Base-by-base conservation (phyloP, 2,797 vertebrate species). In the Paramormyrops hopkinsi region DNA sequence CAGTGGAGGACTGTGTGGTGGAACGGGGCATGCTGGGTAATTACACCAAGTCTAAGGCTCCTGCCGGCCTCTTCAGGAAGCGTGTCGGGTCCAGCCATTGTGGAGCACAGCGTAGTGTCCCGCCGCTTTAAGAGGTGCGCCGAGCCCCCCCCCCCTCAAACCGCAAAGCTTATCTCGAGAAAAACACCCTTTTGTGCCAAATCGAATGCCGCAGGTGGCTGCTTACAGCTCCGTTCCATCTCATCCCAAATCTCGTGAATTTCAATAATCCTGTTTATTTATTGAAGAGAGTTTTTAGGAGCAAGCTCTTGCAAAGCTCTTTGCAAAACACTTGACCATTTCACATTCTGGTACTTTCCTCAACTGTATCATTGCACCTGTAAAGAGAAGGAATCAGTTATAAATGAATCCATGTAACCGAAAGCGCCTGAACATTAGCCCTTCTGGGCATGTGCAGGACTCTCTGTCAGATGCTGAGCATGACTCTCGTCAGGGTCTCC, bases 21-120 rank as follows among this genome's bases (percentile, higher is more conserved):
- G 12, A 65, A 29, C 14, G 62, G 46, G 46, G 59, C 33, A 87
- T 87, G 59, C 59, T 19, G 89, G 89, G 59, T 89, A 89, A 89
- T 89, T 89, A 89, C 48, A 17, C 33, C 69, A 84, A 79, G 65
- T 44, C 14, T 44, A 79, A 41, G 73, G 37, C 6, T 79, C 73
- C 17, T 41, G 37, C 73, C 73, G 19, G 33, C 73, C 73, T 9
- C 73, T 44, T 79, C 73, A n/a, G 73, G 73, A 79, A 44, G 73
- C 14, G 33, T 41, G 33, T 79, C 2, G 37, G 73, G 37, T 44
- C 73, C 37, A n/a, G 17, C 37, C 73, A n/a, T 37, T 79, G 9
- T n/a, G 19, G 33, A 19, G 37, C 73, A 9, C 37, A 44, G 73
- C 73, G 44, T 79, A 79, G 37, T 6, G 19, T n/a, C 73, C 37